Evolutionary conservation across 1,140 invertebrate species (phyloP).

Genomic region (Zophobas atratus): DNA sequence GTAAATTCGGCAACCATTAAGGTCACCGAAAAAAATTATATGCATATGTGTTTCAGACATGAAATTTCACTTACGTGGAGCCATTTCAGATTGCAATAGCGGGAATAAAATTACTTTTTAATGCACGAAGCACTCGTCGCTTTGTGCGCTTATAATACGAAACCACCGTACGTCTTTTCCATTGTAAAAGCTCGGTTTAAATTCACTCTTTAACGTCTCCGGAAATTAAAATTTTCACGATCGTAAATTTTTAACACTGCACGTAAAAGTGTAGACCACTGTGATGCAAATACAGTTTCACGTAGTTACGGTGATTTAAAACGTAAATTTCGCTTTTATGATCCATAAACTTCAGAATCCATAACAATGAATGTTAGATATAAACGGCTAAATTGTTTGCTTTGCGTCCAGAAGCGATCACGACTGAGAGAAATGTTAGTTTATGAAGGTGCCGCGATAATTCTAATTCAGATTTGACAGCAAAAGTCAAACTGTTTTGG

Average conservation of each 20-base stretch:
- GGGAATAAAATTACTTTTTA: too few species aligned
- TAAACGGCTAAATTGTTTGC: conserved; percentile 48
- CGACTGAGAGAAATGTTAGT: background rate
- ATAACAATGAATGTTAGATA: conserved; percentile 47
- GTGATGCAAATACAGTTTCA: conserved; percentile 35
- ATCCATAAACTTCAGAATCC: conserved; percentile 46
- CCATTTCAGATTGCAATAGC: background rate
- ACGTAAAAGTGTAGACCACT: conserved; percentile 11
- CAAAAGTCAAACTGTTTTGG: too few species aligned
- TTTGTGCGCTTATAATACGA: too few species aligned
- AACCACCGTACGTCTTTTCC: too few species aligned
- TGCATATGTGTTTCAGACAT: background rate
- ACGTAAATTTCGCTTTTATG: conserved; percentile 47
- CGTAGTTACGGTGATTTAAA: conserved; percentile 20
- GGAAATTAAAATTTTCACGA: background rate
- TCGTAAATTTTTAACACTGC: background rate
- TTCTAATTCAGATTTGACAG: background rate
- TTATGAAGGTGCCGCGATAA: conserved; percentile 8
- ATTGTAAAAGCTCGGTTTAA: too few species aligned
- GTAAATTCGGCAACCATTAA: background rate
- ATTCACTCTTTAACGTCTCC: too few species aligned
- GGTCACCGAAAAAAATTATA: conserved; percentile 9
- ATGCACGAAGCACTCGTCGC: too few species aligned
- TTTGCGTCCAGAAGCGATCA: conserved; percentile 19
- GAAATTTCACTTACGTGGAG: background rate